Base-by-base conservation (phyloP, 2,113 vertebrate genomes). In the Paraplagusia blochii region DNA sequence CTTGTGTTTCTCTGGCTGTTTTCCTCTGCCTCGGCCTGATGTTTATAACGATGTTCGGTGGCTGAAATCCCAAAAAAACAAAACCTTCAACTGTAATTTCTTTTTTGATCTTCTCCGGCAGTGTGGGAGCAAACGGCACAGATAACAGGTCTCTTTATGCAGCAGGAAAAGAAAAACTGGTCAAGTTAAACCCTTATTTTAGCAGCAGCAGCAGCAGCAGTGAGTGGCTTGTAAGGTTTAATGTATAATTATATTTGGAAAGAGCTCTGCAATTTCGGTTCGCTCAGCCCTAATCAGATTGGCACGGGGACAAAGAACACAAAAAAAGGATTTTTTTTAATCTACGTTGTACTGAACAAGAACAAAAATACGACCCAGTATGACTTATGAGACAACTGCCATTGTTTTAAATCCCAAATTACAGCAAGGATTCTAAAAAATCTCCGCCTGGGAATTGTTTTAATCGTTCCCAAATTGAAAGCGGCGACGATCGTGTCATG, bases 191-290 rank as follows among this genome's bases (percentile, higher is more conserved):
- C 40, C 5, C 14, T 51, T 56, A 39, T 46, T 58, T 76, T 58
- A n/a, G n/a, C 58, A 62, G 61, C 73, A 46, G 56, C 67, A 35
- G 51, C 29, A 10, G 48, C 49, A 22, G 18, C 22, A 29, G 57
- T 2, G 3, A 10, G 17, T 10, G 42, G 55, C 52, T 35, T 47
- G 49, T 40, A 66, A 46, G 50, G 48, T 60, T 51, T 51, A 18
- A 53, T 53, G 58, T 76, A 19, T 53, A 70, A 62, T 66, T 76
- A 66, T 58, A 44, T 65, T 22, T 51, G 34, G 14, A 16, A 13
- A 35, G 16, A 46, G 7, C 1, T 3, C 14, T 10, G 34, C 34
- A 56, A 56, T 54, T 54, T 60, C 33, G 54, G 45, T 59, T 53
- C 49, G 44, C 48, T 53, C 33, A 4, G 44, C 29, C 13, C 6